Evolutionary conservation across 2,888 invertebrate species (phyloP).

Genomic region (Drosophila mettleri): DNA sequence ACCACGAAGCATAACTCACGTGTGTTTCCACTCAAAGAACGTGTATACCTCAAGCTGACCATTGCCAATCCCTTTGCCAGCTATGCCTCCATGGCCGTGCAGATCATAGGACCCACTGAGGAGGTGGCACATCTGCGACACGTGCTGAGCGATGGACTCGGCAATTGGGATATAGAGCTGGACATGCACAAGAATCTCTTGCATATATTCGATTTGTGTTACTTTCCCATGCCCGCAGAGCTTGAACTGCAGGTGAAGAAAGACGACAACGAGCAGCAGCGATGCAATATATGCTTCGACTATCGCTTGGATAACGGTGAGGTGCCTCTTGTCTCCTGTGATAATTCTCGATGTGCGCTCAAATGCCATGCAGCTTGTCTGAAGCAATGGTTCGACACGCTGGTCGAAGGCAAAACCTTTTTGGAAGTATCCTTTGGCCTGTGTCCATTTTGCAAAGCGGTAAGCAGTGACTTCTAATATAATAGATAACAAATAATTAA

Average conservation of each 20-base stretch:
- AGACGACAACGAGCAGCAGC: conserved; percentile 46
- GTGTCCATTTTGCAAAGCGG: conserved; percentile 84
- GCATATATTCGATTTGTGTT: conserved; percentile 83
- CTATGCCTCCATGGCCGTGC: conserved; percentile 74
- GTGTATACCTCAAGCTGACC: conserved; percentile 81
- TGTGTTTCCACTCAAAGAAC: conserved; percentile 81
- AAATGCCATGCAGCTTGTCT: conserved; percentile 83
- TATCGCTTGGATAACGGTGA: conserved; percentile 80
- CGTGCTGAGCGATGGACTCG: conserved; percentile 79
- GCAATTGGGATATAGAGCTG: conserved; percentile 82
- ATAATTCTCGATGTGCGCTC: conserved; percentile 81
- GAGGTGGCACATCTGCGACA: conserved; percentile 79
- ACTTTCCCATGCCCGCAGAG: conserved; percentile 81
- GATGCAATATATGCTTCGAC: conserved; percentile 83
- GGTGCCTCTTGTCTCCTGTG: conserved; percentile 84
- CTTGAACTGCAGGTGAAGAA: conserved; percentile 26
- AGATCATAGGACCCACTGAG: conserved; percentile 83
- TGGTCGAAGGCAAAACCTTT: conserved; percentile 82
- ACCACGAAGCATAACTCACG: conserved; percentile 81
- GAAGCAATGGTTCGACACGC: conserved; percentile 83
- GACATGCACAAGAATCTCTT: conserved; percentile 84
- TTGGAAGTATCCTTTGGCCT: conserved; percentile 82
- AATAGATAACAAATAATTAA: background rate
- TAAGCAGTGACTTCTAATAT: conserved; percentile 45
- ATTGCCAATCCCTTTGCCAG: conserved; percentile 82